Evolutionary conservation across 2,797 vertebrate species (phyloP), one percentile per base, ranked within the genome.

Genomic region (Poecilia picta): DNA sequence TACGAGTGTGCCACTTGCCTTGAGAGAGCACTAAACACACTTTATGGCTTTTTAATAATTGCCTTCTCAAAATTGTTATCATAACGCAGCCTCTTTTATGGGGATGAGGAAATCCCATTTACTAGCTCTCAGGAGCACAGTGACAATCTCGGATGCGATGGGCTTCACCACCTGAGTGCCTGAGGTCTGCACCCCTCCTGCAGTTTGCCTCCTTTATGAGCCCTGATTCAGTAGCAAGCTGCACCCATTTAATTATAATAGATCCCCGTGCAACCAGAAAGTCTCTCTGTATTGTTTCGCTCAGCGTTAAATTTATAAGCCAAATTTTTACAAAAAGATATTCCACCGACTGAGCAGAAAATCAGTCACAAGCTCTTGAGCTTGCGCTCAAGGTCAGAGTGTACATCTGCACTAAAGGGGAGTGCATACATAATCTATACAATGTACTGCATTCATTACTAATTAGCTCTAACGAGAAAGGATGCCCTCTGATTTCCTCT

Each of bases 21-120:
- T 84, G 84, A 94, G 94, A 94, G 89, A 88, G 72, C 81, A 90
- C 87, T 96, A 94, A 95, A 94, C 75, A 75, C 70, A 83, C 81
- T 94, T 96, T 95, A 95, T 93, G 90, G 90, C 86, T 85, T 81
- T 93, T 91, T 94, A 94, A 96, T 95, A 95, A 94, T 94, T 94
- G 88, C 89, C 89, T 88, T 92, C 87, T 93, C 81, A 90, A 82
- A 87, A 92, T 94, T 95, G 90, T 91, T 92, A 91, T 95, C 88
- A 89, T 92, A 95, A 95, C 93, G 89, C 87, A 85, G 84, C 77
- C 66, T 13, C 82, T 88, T 95, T 95, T 95, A 96, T 93, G 79
- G 84, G 86, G 89, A 81, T 76, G 84, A 74, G 90, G 90, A 87
- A 86, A 87, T 84, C 76, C 25, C 82, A 86, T 95, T 95, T 94